These are phyloP conservation scores for Adelosebastes latens DNA, from an alignment of 2,797 vertebrate species.

Conservation along the genomic window DNA sequence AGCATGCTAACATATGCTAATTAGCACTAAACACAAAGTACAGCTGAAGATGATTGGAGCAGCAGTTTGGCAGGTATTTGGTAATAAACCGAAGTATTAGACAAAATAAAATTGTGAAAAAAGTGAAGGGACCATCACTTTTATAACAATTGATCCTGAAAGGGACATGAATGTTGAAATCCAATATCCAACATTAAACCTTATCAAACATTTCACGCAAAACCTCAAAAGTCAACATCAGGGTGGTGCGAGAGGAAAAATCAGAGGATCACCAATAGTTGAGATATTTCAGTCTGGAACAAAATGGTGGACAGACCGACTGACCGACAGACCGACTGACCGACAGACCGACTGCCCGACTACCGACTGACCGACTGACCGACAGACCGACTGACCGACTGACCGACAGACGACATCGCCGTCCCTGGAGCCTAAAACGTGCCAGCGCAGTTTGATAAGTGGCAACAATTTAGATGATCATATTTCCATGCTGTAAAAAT, in stretches of 20 bases:
- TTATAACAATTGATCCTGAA: neutral
- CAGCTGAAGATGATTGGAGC: neutral
- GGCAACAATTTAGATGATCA: neutral
- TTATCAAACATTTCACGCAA: neutral
- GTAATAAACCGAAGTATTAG: neutral
- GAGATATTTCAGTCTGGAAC: neutral
- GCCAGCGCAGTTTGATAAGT: neutral
- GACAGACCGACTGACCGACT: neutral
- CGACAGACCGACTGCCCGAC: too few species aligned
- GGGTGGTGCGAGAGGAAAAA: neutral
- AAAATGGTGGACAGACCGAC: neutral
- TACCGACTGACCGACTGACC: too few species aligned
- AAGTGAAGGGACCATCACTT: neutral
- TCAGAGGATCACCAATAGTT: neutral
- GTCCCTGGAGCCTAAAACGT: neutral
- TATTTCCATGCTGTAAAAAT: neutral
- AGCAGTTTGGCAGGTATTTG: neutral
- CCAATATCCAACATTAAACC: too few species aligned
- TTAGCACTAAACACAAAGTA: neutral
- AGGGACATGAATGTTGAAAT: neutral
- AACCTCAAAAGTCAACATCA: neutral
- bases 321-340: neutral
- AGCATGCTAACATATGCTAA: neutral
- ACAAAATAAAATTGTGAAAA: neutral
- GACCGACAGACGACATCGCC: too few species aligned